Base-by-base conservation (phyloP, 2,888 invertebrate species). In the Panopea generosa region DNA sequence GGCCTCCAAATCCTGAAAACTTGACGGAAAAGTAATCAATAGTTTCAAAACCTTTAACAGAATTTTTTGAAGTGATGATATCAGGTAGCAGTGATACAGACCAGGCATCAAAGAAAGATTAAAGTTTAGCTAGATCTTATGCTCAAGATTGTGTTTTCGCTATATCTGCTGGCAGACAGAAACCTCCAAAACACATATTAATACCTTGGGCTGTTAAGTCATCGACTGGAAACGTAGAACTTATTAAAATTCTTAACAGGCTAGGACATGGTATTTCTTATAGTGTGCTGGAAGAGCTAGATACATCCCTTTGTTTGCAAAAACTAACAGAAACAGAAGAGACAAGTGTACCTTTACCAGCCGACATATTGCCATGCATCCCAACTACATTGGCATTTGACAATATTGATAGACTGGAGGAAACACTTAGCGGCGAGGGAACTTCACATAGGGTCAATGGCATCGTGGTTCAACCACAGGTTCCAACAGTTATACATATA, bases 381-480 rank as follows among this genome's bases (percentile, higher is more conserved):
- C 0, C 22, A 16, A 60, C 50, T 43, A 50, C n/a, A 16, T 27
- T 68, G 7, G 60, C 52, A 22, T 50, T 24, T 40, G 60, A 60
- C 33, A 68, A 87, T 56, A 86, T 82, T 52, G 86, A 86, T 62
- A 60, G 82, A 53, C 65, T 79, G 18, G 79, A 85, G 29, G 68
- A 68, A 40, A 68, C 53, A 11, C 69, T 86, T 2, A 78, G 53
- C 38, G 80, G 84, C 14, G 67, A 61, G 50, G 81, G 76, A 11
- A 83, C 84, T 27, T 73, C 78, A 16, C 79, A 82, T 61, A 57
- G 77, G 14, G 84, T 87, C 14, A 85, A 85, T 67, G 80, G 77
- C 2, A 86, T 86, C 33, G 70, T 49, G 3, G 67, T 84, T 22
- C 77, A 85, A 38, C 59, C 72, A 14, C 43, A n/a, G 29, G 33